A percentile compares a stretch with the other conserved stretches of the same genome.
phyloP scores from a whole-genome alignment of 1,140 invertebrate species.

The Penaeus japonicus region DNA sequence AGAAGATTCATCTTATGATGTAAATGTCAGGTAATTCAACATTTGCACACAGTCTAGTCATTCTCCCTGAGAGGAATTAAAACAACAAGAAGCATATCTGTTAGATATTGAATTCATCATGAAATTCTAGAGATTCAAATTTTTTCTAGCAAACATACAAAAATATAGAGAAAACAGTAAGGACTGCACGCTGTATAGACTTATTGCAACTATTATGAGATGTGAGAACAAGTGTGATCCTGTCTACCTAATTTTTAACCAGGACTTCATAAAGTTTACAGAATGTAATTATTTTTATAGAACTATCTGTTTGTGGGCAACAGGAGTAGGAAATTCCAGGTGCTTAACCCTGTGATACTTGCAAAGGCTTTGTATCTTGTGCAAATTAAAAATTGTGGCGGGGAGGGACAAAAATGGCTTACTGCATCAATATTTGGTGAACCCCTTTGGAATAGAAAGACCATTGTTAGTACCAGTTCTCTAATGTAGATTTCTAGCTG shows the following conservation, averaged over 20 bases:
- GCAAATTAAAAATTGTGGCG: too few species aligned
- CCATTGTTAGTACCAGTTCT: too few species aligned
- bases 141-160: too few species aligned
- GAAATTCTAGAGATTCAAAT: too few species aligned
- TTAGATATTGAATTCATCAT: too few species aligned
- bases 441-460: too few species aligned
- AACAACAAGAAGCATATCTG: too few species aligned
- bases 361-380: background rate
- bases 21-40: background rate
- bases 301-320: background rate
- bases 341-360: constrained; percentile 47
- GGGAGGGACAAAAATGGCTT: too few species aligned
- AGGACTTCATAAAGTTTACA: constrained; percentile 31
- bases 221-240: constrained; percentile 21
- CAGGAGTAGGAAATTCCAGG: constrained; percentile 11
- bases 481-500: too few species aligned
- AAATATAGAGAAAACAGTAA: too few species aligned
- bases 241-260: constrained; percentile 51
- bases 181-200: too few species aligned
- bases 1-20: background rate
- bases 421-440: too few species aligned
- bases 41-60: constrained; percentile 31
- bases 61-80: background rate
- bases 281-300: constrained; percentile 53
- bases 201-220: background rate